Conservation (phyloP, 1,140 invertebrate species). For the Ips typographus region DNA sequence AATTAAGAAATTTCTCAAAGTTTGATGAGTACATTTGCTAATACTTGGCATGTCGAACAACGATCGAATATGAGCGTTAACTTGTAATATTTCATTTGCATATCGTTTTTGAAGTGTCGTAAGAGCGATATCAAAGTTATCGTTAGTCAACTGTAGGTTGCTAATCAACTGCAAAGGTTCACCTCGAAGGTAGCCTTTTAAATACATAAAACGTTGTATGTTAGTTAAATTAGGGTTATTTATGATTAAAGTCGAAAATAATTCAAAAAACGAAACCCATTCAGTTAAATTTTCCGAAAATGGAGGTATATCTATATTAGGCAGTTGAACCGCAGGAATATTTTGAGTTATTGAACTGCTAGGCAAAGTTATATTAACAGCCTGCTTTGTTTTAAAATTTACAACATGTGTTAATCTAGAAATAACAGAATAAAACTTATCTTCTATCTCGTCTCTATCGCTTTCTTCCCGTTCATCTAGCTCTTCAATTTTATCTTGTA, state of each 20-base stretch:
- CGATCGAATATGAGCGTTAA: neutral
- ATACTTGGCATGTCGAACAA: neutral
- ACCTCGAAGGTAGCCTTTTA: constrained; percentile 2
- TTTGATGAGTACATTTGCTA: neutral
- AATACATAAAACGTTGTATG: constrained; percentile 18
- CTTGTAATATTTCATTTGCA: neutral
- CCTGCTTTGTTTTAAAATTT: no score
- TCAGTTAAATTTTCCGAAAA: constrained; percentile 7
- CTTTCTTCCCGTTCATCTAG: neutral
- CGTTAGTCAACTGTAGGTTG: neutral
- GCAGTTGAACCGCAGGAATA: constrained; percentile 7
- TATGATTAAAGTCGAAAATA: constrained; percentile 15
- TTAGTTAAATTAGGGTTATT: constrained; percentile 5
- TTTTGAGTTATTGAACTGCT: neutral
- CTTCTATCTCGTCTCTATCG: neutral
- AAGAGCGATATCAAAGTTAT: constrained; percentile 2
- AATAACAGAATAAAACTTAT: neutral
- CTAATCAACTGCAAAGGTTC: constrained; percentile 14
- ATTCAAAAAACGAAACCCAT: constrained; percentile 7
- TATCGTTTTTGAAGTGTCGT: constrained; percentile 6
- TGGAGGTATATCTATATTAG: constrained; percentile 6
- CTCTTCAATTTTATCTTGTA: neutral
- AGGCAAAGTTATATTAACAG: no score
- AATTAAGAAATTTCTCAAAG: neutral
- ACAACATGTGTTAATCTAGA: neutral